phyloP scores from a whole-genome alignment of 2,797 vertebrate genomes.

The Periophthalmus magnuspinnatus region DNA sequence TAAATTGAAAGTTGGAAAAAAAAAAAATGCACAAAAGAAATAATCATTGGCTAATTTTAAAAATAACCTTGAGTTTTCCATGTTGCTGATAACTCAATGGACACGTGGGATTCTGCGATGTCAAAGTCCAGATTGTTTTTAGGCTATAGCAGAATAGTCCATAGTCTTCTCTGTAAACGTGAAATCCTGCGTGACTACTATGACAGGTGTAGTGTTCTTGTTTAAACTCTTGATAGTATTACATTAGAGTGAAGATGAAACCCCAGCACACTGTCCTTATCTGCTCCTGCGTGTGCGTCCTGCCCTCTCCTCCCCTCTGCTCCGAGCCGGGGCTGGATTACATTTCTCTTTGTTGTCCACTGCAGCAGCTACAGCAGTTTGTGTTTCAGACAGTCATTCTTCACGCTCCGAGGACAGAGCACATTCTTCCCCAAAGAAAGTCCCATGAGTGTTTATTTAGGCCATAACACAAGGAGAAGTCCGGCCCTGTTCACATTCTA shows the following conservation, averaged over 20 bases:
- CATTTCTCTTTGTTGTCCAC: slow-evolving; percentile 40
- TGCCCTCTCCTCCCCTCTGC: slow-evolving; percentile 14
- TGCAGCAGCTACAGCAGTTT: slow-evolving; percentile 42
- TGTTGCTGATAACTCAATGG: too few relatives aligned
- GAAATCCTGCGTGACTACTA: not conserved
- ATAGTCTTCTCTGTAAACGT: too few relatives aligned
- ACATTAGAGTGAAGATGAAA: slow-evolving; percentile 46
- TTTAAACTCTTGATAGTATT: slow-evolving; percentile 19
- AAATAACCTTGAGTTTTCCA: too few relatives aligned
- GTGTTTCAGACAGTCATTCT: slow-evolving; percentile 59
- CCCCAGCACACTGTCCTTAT: slow-evolving; percentile 56
- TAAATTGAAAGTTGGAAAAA: too few relatives aligned
- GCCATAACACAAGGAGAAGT: slow-evolving; percentile 3
- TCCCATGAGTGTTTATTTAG: slow-evolving; percentile 41
- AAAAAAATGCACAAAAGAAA: not conserved
- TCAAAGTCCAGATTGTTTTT: too few relatives aligned
- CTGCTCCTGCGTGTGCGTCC: slow-evolving; percentile 39
- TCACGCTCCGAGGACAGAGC: slow-evolving; percentile 47
- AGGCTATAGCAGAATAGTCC: too few relatives aligned
- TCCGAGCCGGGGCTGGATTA: slow-evolving; percentile 45
- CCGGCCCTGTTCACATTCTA: not conserved
- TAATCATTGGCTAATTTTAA: too few relatives aligned
- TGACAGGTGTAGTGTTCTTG: slow-evolving; percentile 34
- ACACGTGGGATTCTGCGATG: too few relatives aligned
- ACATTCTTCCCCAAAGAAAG: slow-evolving; percentile 46